phyloP scores from a whole-genome alignment of 2,113 vertebrate species.

The Poicephalus meyeri region DNA sequence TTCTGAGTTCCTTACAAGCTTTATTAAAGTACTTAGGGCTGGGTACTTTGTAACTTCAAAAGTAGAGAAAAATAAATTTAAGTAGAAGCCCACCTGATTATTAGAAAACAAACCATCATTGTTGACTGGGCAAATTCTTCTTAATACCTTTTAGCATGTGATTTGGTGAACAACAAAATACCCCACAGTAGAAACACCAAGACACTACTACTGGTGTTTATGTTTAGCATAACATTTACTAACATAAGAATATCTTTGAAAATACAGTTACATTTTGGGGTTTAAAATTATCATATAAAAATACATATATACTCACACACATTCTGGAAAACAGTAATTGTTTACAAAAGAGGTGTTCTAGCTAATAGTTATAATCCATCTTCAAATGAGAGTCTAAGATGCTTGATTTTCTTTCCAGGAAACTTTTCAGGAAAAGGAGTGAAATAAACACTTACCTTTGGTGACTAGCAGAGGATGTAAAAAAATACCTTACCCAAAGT shows the following conservation, averaged over 20 bases:
- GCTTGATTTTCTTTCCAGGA: not conserved
- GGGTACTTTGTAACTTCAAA: not conserved
- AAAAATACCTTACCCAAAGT: not conserved
- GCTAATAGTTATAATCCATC: not conserved
- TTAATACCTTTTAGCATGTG: not conserved
- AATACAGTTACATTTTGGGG: not conserved
- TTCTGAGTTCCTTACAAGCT: not conserved
- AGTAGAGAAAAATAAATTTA: not conserved
- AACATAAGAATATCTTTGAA: not conserved
- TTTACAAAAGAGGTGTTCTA: not conserved
- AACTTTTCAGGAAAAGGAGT: not conserved
- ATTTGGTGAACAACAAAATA: not conserved
- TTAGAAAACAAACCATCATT: not conserved
- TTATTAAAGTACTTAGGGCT: not conserved
- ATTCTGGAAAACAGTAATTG: not conserved
- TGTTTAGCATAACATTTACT: not conserved
- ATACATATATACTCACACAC: not conserved
- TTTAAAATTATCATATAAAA: not conserved
- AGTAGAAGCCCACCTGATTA: not conserved
- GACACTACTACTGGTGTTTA: not conserved
- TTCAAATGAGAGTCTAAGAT: not conserved
- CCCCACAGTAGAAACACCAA: not conserved
- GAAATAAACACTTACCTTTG: not conserved
- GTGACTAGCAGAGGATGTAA: not conserved
- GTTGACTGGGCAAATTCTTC: not conserved